A percentile compares a stretch with the other conserved stretches of the same genome.
phyloP scores from a whole-genome alignment of 2,113 vertebrate genomes.

The Scalopus aquaticus region DNA sequence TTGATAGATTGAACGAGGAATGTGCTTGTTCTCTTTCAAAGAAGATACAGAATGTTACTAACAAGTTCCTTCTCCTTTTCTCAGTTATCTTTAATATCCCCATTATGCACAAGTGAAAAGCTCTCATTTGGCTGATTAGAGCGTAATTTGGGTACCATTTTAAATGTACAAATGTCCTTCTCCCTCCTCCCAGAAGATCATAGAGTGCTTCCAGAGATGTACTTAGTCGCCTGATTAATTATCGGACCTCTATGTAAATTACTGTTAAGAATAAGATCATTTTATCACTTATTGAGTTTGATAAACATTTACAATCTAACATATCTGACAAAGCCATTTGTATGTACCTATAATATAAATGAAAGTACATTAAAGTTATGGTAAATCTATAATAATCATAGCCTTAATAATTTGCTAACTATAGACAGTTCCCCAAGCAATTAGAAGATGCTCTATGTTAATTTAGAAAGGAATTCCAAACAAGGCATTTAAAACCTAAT shows the following conservation, averaged over 20 bases:
- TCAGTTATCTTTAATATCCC: background rate
- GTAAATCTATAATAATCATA: slow-evolving; percentile 50
- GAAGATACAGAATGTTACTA: background rate
- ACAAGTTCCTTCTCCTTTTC: background rate
- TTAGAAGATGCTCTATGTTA: slow-evolving; percentile 67
- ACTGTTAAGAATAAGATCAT: slow-evolving; percentile 38
- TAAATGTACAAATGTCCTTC: background rate
- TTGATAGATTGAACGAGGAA: background rate
- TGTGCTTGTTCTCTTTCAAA: background rate
- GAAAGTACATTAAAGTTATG: slow-evolving; percentile 40
- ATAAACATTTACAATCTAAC: slow-evolving; percentile 61
- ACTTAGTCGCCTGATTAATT: slow-evolving; percentile 66
- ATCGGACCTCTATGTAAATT: slow-evolving; percentile 53
- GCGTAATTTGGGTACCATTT: background rate
- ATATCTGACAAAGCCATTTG: slow-evolving; percentile 20
- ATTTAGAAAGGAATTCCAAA: slow-evolving; percentile 70
- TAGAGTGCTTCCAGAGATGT: background rate
- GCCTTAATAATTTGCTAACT: slow-evolving; percentile 58
- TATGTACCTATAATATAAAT: slow-evolving; percentile 3
- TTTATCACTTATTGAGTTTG: slow-evolving; percentile 47
- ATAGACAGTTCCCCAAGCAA: slow-evolving; percentile 70
- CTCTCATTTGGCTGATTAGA: slow-evolving; percentile 1
- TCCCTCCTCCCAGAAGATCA: slow-evolving; percentile 6
- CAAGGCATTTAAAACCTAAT: slow-evolving; percentile 73
- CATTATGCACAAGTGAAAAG: background rate